Conservation (phyloP, 2,888 invertebrate genomes). For the Meta bourneti region DNA sequence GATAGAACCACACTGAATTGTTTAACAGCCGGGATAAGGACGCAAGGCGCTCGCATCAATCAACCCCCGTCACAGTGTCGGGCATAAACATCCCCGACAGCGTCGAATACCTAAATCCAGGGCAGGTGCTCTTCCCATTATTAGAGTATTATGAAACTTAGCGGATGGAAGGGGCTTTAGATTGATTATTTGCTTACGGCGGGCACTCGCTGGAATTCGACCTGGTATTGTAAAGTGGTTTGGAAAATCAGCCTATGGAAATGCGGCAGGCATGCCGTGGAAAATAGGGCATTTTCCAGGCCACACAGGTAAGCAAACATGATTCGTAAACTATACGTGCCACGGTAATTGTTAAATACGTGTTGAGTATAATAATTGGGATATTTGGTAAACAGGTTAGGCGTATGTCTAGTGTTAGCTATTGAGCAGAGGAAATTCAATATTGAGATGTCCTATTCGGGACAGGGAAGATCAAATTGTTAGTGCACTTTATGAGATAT, state of each 20-base stretch:
- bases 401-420: no score
- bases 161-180: neutral
- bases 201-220: neutral
- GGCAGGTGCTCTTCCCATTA: slow-evolving; percentile 34
- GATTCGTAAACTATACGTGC: no score
- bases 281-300: neutral
- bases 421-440: no score
- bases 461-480: no score
- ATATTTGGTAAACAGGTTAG: no score
- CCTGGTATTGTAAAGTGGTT: slow-evolving; percentile 9
- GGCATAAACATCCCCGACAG: slow-evolving; percentile 18
- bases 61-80: slow-evolving; percentile 4
- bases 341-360: no score
- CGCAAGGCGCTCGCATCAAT: slow-evolving; percentile 1
- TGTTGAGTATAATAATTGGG: no score
- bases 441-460: no score
- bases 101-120: slow-evolving; percentile 18
- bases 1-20: neutral
- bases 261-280: neutral
- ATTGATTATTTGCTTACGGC: slow-evolving; percentile 9
- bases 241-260: slow-evolving; percentile 2
- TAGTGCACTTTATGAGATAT: no score
- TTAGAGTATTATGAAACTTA: slow-evolving; percentile 28
- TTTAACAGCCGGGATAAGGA: neutral
- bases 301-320: no score